Conservation (phyloP, 2,113 vertebrate species). For the Pomatorhinus ruficollis region DNA sequence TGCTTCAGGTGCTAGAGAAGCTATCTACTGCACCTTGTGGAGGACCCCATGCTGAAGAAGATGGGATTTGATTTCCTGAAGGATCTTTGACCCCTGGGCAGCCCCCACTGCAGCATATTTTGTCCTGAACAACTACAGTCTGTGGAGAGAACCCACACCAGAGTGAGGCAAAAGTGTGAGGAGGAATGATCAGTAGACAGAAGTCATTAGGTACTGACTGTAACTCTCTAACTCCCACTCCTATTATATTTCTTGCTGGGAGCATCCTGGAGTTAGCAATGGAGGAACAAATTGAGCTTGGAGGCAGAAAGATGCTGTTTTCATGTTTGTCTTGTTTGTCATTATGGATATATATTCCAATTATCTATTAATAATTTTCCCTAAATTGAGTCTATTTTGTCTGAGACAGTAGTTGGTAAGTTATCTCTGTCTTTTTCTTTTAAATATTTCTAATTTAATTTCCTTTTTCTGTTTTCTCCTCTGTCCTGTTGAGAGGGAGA, state of each 20-base stretch:
- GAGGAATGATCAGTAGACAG: not conserved
- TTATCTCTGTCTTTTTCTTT: not conserved
- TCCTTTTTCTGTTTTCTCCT: not conserved
- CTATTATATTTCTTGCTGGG: not conserved
- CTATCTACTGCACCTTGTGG: not conserved
- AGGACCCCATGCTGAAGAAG: not conserved
- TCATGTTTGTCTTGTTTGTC: not conserved
- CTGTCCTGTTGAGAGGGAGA: not conserved
- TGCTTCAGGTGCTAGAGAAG: not conserved
- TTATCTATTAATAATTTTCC: not conserved
- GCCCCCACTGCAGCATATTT: not conserved
- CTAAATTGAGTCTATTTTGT: not conserved
- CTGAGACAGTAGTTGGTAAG: not conserved
- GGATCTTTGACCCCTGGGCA: not conserved
- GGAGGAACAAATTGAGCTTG: not conserved
- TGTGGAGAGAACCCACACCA: not conserved
- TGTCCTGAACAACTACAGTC: not conserved
- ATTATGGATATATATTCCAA: not conserved
- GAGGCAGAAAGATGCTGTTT: not conserved
- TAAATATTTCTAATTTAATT: not conserved
- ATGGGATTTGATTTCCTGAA: not conserved
- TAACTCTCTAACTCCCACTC: not conserved
- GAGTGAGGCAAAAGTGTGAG: not conserved
- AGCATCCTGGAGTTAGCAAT: not conserved
- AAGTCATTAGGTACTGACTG: fast-evolving